phyloP scores from a whole-genome alignment of 2,888 invertebrate species.

The Sepiola atlantica region DNA sequence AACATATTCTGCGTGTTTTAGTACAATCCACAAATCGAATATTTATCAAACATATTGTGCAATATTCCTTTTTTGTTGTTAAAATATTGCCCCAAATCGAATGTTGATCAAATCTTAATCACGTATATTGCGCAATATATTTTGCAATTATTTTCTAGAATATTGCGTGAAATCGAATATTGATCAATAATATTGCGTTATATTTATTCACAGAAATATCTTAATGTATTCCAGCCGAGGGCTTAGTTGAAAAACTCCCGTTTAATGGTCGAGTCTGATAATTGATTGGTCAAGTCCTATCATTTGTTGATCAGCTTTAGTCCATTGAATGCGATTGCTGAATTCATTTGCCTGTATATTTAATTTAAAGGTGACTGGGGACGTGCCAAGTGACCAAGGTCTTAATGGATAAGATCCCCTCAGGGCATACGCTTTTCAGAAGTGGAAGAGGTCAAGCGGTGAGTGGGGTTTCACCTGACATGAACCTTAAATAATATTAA shows the following conservation, averaged over 20 bases:
- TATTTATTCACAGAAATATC: background rate
- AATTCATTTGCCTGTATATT: background rate
- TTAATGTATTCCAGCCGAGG: background rate
- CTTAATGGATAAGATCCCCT: background rate
- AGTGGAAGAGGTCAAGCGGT: background rate
- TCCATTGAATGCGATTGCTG: background rate
- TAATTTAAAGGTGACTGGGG: slow-evolving; percentile 11
- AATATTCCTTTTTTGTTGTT: too few species aligned
- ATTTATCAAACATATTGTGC: too few species aligned
- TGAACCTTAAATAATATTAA: background rate
- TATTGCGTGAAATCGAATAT: background rate
- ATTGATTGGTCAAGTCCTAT: background rate
- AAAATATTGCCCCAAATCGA: too few species aligned
- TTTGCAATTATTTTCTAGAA: too few species aligned
- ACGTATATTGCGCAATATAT: too few species aligned
- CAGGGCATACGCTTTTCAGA: background rate
- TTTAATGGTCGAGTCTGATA: background rate
- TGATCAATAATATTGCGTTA: background rate
- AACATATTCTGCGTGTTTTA: too few species aligned
- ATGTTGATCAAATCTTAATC: too few species aligned
- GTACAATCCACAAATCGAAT: too few species aligned
- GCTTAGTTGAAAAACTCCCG: background rate
- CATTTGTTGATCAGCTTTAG: background rate
- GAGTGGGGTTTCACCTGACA: background rate
- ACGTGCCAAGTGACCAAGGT: background rate